Percentiles rank a stretch among this genome's conserved stretches.
Evolutionary conservation across 1,140 invertebrate species (phyloP).

Genomic region (Drosophila triauraria): DNA sequence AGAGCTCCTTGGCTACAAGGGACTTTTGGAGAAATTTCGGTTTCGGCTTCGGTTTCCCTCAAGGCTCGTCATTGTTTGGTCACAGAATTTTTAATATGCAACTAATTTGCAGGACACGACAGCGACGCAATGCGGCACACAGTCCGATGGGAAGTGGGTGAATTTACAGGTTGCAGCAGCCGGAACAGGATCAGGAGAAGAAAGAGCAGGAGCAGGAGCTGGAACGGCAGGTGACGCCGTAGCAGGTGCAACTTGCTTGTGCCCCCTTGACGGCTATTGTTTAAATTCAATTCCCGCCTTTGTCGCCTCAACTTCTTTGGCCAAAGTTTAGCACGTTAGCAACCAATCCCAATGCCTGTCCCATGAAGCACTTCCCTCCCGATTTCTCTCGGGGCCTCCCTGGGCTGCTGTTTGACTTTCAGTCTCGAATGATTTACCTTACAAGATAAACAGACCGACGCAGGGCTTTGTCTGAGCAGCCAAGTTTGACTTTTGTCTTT

Average conservation of each 20-base stretch:
- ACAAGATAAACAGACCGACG: slow-evolving; percentile 78
- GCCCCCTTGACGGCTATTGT: slow-evolving; percentile 74
- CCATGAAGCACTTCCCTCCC: slow-evolving; percentile 12
- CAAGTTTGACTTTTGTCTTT: slow-evolving; percentile 81
- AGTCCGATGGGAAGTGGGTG: slow-evolving; percentile 5
- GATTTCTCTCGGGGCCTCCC: slow-evolving; percentile 16
- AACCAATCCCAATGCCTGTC: not conserved
- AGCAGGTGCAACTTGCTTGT: slow-evolving; percentile 37
- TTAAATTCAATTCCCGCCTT: slow-evolving; percentile 82
- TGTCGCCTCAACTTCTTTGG: slow-evolving; percentile 81
- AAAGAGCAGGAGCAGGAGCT: not conserved
- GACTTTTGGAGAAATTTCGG: slow-evolving; percentile 15
- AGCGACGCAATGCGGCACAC: slow-evolving; percentile 70
- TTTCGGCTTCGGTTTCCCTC: slow-evolving; percentile 25
- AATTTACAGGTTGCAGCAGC: slow-evolving; percentile 18
- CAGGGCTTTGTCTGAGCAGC: slow-evolving; percentile 63
- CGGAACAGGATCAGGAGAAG: not conserved
- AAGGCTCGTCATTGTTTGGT: slow-evolving; percentile 69
- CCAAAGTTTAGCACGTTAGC: slow-evolving; percentile 57
- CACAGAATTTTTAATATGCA: slow-evolving; percentile 81
- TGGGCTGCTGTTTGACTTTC: slow-evolving; percentile 75
- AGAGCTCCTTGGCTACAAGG: slow-evolving; percentile 15
- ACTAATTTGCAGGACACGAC: slow-evolving; percentile 72
- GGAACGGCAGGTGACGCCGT: slow-evolving; percentile 5
- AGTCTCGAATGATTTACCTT: slow-evolving; percentile 83